Evolutionary conservation across 1,140 invertebrate species (phyloP), one percentile per base, ranked within the genome.

Genomic region (Lysiphlebus fabarum): DNA sequence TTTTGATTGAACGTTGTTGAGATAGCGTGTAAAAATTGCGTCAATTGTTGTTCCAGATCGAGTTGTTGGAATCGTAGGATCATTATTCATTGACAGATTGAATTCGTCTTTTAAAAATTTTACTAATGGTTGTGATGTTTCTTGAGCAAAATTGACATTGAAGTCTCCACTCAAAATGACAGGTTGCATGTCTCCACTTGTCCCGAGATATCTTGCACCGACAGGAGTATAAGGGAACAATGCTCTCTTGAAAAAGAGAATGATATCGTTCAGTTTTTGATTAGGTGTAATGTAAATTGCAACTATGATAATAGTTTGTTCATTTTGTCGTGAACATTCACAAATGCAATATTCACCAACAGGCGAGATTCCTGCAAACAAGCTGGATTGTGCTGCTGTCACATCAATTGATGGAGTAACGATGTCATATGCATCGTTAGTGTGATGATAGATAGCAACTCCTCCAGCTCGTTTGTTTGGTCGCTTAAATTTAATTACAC

Each of bases 261-360:
- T 57, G 10, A 57, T 49, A 12, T 48, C 44, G 6, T 8, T 5
- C 33, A 57, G 48, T 45, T 11, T 53, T 53, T 59, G 49, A 53
- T 59, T 59, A 10, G 58, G 58, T 33, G 48, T 42, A 17, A 53
- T 59, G 41, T 59, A 59, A 9, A 59, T 40, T 10, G 34, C 50
- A 12, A 59, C 34, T 14, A 54, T 34, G 6, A 53, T 12, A 36
- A 59, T 53, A n/a, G 8, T 26, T n/a, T 45, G 34, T 37, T 33
- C 26, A 33, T 8, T 47, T 45, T 53, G 38, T 9, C 7, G 7
- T 5, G 11, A 7, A 48, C 49, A 59, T 42, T 45, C n/a, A 53
- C 36, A 37, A 45, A 50, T 54, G 33, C 53, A 44, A 4, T 59
- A 50, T 6, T 50, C 50, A 53, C 44, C 34, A 10, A 8, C 26